Evolutionary conservation across 2,888 invertebrate genomes (phyloP).

Genomic region (Heliconius ismenius): DNA sequence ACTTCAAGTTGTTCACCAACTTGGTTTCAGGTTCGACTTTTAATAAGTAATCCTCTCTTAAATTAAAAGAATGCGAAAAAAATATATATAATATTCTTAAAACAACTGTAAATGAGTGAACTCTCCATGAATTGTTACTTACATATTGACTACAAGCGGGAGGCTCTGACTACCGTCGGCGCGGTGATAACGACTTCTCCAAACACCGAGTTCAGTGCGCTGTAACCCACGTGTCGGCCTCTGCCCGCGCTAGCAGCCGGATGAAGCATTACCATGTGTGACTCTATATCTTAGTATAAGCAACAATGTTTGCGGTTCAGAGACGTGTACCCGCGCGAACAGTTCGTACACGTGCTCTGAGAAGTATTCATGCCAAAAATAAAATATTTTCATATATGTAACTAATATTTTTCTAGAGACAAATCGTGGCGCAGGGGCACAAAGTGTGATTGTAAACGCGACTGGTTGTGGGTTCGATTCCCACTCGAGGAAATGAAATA

Average conservation of each 20-base stretch:
- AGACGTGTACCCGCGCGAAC: neutral
- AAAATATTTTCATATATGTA: neutral
- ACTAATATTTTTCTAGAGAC: neutral
- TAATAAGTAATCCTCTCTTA: no score
- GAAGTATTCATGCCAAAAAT: neutral
- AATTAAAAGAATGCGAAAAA: no score
- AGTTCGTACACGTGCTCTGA: neutral
- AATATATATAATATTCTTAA: neutral
- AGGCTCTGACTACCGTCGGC: conserved; percentile 35
- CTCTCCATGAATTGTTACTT: neutral
- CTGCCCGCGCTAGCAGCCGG: neutral
- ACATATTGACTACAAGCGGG: no score
- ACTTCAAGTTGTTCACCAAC: no score
- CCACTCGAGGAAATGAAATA: no score
- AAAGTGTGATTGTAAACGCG: no score
- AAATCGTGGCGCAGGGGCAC: no score
- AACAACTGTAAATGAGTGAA: neutral
- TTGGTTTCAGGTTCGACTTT: no score
- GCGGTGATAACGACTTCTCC: conserved; percentile 38
- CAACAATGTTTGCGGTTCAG: neutral
- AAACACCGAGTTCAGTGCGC: conserved; percentile 34
- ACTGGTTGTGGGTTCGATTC: no score
- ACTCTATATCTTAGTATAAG: neutral
- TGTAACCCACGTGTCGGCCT: neutral
- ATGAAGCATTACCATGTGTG: neutral